phyloP scores from a whole-genome alignment of 2,888 invertebrate genomes.

The Callinectes sapidus region DNA sequence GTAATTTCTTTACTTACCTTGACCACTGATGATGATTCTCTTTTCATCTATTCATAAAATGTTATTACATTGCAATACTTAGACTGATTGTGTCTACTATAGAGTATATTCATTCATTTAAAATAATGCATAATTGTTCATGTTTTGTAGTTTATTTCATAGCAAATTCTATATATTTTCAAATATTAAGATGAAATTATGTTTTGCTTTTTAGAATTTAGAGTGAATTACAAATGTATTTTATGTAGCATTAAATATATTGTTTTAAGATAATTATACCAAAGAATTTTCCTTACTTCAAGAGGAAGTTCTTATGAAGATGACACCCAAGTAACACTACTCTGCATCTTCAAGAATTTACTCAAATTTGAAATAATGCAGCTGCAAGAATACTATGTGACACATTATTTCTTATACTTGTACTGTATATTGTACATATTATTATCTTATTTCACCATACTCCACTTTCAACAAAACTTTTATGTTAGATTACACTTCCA shows the following conservation, averaged over 20 bases:
- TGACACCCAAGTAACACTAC: too few relatives aligned
- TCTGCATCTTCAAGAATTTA: too few relatives aligned
- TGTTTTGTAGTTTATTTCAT: conserved; percentile 2
- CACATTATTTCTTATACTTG: not conserved
- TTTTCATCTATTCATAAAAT: not conserved
- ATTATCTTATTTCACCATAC: too few relatives aligned
- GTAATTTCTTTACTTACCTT: not conserved
- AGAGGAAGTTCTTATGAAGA: not conserved
- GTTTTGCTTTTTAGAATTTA: not conserved
- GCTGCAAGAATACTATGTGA: not conserved
- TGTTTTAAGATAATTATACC: not conserved
- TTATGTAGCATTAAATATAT: not conserved
- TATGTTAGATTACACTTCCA: too few relatives aligned
- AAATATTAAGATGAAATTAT: not conserved
- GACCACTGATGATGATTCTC: not conserved
- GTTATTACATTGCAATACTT: not conserved
- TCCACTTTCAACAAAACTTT: too few relatives aligned
- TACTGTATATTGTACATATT: not conserved
- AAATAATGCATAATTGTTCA: not conserved
- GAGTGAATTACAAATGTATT: not conserved
- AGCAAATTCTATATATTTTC: not conserved
- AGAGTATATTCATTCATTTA: not conserved
- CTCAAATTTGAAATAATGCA: not conserved
- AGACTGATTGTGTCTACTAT: not conserved
- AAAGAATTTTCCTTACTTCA: not conserved